Evolutionary conservation across 2,113 vertebrate genomes (phyloP).

Genomic region (Oryzias curvinotus): DNA sequence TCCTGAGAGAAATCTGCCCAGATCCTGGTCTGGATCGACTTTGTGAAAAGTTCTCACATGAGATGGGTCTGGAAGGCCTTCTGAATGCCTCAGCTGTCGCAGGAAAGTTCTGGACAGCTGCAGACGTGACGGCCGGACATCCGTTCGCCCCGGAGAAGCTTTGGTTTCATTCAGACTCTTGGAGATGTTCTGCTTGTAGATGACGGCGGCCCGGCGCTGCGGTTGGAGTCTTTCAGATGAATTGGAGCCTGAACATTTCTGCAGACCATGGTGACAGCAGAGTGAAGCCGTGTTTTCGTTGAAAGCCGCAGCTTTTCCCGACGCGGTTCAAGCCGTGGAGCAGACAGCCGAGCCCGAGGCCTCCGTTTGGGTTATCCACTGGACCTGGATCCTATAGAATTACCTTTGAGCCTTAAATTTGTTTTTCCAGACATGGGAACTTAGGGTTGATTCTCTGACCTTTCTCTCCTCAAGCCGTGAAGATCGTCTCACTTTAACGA

Average conservation of each 20-base stretch:
- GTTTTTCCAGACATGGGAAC: too few species aligned
- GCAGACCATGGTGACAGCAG: conserved; percentile 6
- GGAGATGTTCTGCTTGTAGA: conserved; percentile 53
- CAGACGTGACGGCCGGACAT: conserved; percentile 30
- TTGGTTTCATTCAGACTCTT: conserved; percentile 10
- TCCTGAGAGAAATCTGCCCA: background rate
- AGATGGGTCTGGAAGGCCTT: conserved; percentile 26
- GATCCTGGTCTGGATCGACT: background rate
- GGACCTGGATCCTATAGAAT: background rate
- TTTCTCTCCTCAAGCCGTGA: background rate
- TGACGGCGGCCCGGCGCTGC: conserved; percentile 37
- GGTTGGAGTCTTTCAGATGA: conserved; percentile 15
- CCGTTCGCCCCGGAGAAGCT: conserved; percentile 48
- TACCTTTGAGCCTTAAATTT: background rate
- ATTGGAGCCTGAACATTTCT: conserved; percentile 26
- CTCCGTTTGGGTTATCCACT: conserved; percentile 15
- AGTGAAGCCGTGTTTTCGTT: conserved; percentile 26
- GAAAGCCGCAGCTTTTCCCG: conserved; percentile 28
- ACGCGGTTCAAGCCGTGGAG: conserved; percentile 23
- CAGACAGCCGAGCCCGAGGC: conserved; percentile 18
- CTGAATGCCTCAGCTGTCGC: conserved; percentile 41
- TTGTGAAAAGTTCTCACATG: conserved; percentile 30
- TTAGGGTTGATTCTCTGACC: too few species aligned
- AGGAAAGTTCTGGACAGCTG: conserved; percentile 39
- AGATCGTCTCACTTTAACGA: too few species aligned